Conservation (phyloP, 2,888 invertebrate genomes). For the Campaea margaritaria region DNA sequence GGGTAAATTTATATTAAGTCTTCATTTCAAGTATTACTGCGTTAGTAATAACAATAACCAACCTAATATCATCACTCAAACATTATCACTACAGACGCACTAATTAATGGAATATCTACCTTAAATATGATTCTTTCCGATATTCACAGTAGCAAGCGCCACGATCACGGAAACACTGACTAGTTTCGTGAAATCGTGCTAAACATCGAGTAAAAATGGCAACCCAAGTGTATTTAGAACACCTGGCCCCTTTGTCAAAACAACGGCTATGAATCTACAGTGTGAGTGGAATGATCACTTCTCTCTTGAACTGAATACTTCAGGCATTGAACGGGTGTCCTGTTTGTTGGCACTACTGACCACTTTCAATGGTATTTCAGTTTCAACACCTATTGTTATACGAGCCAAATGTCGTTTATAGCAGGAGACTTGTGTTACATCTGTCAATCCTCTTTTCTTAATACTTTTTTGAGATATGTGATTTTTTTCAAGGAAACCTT, state of each 20-base stretch:
- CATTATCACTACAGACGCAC: too few species aligned
- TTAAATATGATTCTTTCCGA: slow-evolving; percentile 6
- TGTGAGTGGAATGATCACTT: too few species aligned
- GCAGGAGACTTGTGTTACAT: slow-evolving; percentile 23
- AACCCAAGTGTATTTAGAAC: too few species aligned
- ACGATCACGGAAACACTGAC: slow-evolving; percentile 4
- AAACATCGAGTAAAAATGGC: too few species aligned
- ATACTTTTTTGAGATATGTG: too few species aligned
- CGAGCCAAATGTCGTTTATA: slow-evolving; percentile 26
- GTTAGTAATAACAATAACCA: too few species aligned
- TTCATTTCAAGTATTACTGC: too few species aligned
- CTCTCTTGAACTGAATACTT: slow-evolving; percentile 3
- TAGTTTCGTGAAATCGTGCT: too few species aligned
- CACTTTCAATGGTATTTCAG: slow-evolving; percentile 15
- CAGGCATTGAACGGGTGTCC: slow-evolving; percentile 8
- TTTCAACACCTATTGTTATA: slow-evolving; percentile 26
- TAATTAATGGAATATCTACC: background rate
- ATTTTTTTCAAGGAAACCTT: too few species aligned
- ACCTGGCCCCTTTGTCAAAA: too few species aligned
- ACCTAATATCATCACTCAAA: too few species aligned
- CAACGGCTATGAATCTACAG: background rate
- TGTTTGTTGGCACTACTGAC: slow-evolving; percentile 24
- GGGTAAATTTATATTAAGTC: too few species aligned
- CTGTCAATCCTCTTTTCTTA: slow-evolving; percentile 13
- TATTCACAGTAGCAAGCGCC: background rate